phyloP scores from a whole-genome alignment of 2,113 vertebrate genomes.

The Brachypteracias leptosomus region DNA sequence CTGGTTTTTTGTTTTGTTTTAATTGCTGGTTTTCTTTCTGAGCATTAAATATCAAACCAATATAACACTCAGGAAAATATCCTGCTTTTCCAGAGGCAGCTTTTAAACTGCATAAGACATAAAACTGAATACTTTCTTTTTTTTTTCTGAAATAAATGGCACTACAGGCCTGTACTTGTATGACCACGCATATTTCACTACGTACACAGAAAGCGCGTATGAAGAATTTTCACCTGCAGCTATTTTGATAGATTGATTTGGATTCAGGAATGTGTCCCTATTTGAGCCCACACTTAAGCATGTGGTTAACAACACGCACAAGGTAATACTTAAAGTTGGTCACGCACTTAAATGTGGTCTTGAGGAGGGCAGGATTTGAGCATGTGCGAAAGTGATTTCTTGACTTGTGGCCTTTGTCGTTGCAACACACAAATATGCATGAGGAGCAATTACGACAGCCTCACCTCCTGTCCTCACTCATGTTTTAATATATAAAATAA shows the following conservation, averaged over 20 bases:
- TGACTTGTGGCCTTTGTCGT: background rate
- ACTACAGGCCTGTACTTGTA: slow-evolving; percentile 26
- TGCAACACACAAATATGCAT: background rate
- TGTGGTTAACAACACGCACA: background rate
- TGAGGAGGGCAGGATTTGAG: background rate
- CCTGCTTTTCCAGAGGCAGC: background rate
- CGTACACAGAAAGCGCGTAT: background rate
- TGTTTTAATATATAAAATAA: background rate
- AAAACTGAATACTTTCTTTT: background rate
- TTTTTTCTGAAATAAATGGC: background rate
- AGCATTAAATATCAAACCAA: background rate
- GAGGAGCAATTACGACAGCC: background rate
- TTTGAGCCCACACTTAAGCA: background rate
- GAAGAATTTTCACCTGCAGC: slow-evolving; percentile 60
- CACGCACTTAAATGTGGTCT: background rate
- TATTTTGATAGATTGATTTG: slow-evolving; percentile 40
- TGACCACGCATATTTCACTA: background rate
- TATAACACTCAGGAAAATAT: background rate
- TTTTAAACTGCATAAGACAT: background rate
- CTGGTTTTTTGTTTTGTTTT: background rate
- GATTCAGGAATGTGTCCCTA: slow-evolving; percentile 47
- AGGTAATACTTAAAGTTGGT: background rate
- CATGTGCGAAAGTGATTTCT: background rate
- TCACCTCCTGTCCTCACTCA: background rate
- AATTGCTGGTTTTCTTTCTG: background rate